Conservation (phyloP, 92 coral and sea anemone genomes). For the Actinostola sp. region DNA sequence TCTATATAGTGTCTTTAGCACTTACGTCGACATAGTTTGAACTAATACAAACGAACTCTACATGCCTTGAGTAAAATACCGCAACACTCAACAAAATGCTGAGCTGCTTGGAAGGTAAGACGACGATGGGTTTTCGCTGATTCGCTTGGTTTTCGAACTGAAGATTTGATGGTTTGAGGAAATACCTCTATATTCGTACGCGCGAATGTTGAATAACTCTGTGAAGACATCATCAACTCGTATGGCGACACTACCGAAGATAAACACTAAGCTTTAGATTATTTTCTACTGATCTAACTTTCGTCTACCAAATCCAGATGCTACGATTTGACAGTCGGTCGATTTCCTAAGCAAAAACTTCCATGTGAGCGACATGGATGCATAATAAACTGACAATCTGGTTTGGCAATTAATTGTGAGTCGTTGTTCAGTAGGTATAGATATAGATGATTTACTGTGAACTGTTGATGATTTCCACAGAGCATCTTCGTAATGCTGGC, state of each 20-base stretch:
- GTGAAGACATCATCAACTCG: not conserved
- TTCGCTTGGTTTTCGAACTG: not conserved
- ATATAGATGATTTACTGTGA: conserved; percentile 1
- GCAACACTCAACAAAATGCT: conserved; percentile 7
- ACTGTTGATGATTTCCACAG: conserved; percentile 43
- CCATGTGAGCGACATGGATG: not conserved
- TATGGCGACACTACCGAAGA: not conserved
- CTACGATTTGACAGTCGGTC: not conserved
- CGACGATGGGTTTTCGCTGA: not conserved
- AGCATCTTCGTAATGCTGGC: conserved; percentile 96
- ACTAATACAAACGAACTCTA: conserved; percentile 18
- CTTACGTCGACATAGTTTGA: conserved; percentile 23
- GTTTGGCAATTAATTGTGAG: not conserved
- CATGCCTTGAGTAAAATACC: not conserved
- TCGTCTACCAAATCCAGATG: not conserved
- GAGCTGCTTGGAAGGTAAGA: conserved; percentile 37
- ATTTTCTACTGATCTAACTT: no score
- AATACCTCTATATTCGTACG: no score
- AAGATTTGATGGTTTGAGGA: not conserved
- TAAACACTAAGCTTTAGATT: not conserved
- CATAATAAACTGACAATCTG: conserved; percentile 15
- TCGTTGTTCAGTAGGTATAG: conserved; percentile 11
- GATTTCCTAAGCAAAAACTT: not conserved
- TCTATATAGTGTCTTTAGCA: conserved; percentile 17
- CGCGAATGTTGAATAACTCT: no score